Evolutionary conservation across 1,140 invertebrate species (phyloP).

Genomic region (Phymorhynchus buccinoides): DNA sequence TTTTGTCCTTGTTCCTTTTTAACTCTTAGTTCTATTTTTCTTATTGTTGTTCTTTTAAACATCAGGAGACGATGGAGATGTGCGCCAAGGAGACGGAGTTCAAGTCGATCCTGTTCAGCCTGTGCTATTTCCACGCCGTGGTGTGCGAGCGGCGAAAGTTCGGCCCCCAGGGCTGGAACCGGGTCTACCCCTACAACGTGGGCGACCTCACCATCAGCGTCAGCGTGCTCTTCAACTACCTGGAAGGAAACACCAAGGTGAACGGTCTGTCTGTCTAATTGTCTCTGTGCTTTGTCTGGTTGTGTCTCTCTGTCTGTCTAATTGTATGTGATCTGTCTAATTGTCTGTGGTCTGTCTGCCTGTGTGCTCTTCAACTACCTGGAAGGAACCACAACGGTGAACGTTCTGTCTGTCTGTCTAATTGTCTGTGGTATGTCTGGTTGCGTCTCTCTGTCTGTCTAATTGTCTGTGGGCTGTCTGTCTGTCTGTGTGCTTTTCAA

Average conservation of each 20-base stretch:
- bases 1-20: too few relatives aligned
- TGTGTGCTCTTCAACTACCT: slow-evolving; percentile 96
- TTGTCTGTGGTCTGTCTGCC: too few relatives aligned
- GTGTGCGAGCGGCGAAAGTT: slow-evolving; percentile 96
- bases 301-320: background rate
- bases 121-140: slow-evolving; percentile 98
- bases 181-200: slow-evolving; percentile 72
- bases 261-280: background rate
- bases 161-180: slow-evolving; percentile 96
- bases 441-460: background rate
- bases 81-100: slow-evolving; percentile 96
- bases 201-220: slow-evolving; percentile 95
- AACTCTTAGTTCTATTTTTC: too few relatives aligned
- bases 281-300: background rate
- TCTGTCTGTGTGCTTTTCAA: too few relatives aligned
- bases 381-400: slow-evolving; percentile 77
- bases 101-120: slow-evolving; percentile 92
- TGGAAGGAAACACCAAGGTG: slow-evolving; percentile 86
- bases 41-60: slow-evolving; percentile 4
- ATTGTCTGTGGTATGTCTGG: background rate
- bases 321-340: too few relatives aligned
- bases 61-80: slow-evolving; percentile 94
- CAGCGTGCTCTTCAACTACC: slow-evolving; percentile 94
- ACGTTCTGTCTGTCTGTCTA: too few relatives aligned
- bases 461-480: too few relatives aligned